Base-by-base conservation (phyloP, 2,797 vertebrate genomes). In the Nothura maculosa region DNA sequence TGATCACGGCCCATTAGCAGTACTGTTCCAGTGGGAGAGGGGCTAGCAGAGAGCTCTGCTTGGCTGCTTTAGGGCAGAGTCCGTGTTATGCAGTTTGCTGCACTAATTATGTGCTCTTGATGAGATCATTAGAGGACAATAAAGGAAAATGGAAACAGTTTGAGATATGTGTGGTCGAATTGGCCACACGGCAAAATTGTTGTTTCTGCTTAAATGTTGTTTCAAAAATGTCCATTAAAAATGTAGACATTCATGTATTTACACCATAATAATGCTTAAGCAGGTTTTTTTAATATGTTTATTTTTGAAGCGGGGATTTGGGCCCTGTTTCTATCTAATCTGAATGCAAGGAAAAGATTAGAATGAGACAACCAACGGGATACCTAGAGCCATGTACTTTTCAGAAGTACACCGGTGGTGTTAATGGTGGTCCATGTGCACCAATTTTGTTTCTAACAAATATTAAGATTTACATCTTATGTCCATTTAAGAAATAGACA, bases 61-160 rank as follows among this genome's bases (percentile, higher is more conserved):
- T 90, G 87, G 81, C 90, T 93, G 85, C 94, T 92, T 72, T 77
- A 67, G 94, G 96, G 87, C 90, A 93, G 27, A 94, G 91, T 68
- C 81, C 74, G 77, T 64, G 57, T 81, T 94, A 69, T 32, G 75
- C 75, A 74, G 92, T 91, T 96, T 92, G 57, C 87, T 80, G 75
- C 93, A 64, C 91, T 94, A 92, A 94, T 94, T 97, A 89, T 75
- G 84, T 73, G 55, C 47, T 92, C 96, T 91, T 84, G 94, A 91
- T 93, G 94, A 97, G 95, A 82, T 92, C 92, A 81, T 97, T 95
- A 96, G 92, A 94, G 94, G 94, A 96, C 91, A 93, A 94, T 95
- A 96, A 97, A 94, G 91, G 86, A 85, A 97, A 96, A 96, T 95
- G 85, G 95, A 96, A 96, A 95, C 94, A 84, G 61, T 97, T 95